Evolutionary conservation across 2,113 vertebrate genomes (phyloP).

Genomic region (Chauna torquata): DNA sequence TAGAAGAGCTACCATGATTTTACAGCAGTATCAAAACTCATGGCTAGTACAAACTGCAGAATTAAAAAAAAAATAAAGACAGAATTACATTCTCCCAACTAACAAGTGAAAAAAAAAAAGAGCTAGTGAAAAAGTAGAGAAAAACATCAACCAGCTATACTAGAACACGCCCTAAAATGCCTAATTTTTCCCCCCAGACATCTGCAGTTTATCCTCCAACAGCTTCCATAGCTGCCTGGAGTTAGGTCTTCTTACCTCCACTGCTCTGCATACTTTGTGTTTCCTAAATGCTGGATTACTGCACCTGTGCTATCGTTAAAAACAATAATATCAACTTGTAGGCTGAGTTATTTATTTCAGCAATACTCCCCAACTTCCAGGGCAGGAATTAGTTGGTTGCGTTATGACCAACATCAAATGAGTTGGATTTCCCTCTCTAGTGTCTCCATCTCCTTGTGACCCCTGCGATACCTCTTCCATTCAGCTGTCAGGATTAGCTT

Average conservation of each 20-base stretch:
- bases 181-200: not conserved
- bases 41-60: not conserved
- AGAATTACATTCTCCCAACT: not conserved
- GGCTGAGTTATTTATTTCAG: not conserved
- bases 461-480: not conserved
- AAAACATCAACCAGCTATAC: not conserved
- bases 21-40: not conserved
- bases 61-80: not conserved
- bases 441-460: not conserved
- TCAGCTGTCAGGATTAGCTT: not conserved
- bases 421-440: not conserved
- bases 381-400: not conserved
- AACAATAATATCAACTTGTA: not conserved
- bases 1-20: not conserved
- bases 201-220: not conserved
- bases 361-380: not conserved
- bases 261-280: not conserved
- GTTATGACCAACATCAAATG: fast-evolving
- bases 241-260: fast-evolving
- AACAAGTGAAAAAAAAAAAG: not conserved
- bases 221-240: not conserved
- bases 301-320: not conserved
- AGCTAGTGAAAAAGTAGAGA: not conserved
- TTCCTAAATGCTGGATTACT: not conserved
- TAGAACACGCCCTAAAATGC: not conserved